Evolutionary conservation across 2,797 vertebrate species (phyloP).

Genomic region (Crax fasciolata): DNA sequence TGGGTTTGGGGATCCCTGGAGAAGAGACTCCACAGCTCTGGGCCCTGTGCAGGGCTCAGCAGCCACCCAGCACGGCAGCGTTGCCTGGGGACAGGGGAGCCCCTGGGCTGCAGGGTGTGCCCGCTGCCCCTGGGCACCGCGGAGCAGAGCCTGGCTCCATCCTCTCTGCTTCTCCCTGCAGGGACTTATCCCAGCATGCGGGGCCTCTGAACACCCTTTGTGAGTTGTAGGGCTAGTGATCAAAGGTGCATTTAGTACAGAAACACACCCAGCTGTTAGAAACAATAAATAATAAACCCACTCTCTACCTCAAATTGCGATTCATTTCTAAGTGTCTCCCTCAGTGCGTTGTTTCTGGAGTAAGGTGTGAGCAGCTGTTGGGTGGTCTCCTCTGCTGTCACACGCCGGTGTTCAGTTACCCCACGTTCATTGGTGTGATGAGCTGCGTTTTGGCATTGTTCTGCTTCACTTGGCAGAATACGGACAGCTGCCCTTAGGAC

Average conservation of each 20-base stretch:
- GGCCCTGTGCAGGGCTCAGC: no score
- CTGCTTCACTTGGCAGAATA: not conserved
- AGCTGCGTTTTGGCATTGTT: not conserved
- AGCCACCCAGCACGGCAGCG: not conserved
- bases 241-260: not conserved
- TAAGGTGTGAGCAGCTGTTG: not conserved
- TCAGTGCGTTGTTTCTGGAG: not conserved
- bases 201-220: not conserved
- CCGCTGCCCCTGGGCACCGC: not conserved
- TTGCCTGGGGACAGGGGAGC: not conserved
- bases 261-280: not conserved
- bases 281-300: not conserved
- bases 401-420: not conserved
- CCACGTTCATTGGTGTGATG: not conserved
- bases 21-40: not conserved
- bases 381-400: not conserved
- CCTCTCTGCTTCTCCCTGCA: not conserved
- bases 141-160: not conserved
- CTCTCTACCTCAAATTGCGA: not conserved
- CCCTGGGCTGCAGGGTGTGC: not conserved
- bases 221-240: not conserved
- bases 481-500: not conserved
- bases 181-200: not conserved
- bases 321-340: not conserved
- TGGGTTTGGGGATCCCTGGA: not conserved